These are phyloP conservation scores for Opisthograptis luteolata DNA, from an alignment of 2,888 invertebrate genomes.

Conservation along the genomic window DNA sequence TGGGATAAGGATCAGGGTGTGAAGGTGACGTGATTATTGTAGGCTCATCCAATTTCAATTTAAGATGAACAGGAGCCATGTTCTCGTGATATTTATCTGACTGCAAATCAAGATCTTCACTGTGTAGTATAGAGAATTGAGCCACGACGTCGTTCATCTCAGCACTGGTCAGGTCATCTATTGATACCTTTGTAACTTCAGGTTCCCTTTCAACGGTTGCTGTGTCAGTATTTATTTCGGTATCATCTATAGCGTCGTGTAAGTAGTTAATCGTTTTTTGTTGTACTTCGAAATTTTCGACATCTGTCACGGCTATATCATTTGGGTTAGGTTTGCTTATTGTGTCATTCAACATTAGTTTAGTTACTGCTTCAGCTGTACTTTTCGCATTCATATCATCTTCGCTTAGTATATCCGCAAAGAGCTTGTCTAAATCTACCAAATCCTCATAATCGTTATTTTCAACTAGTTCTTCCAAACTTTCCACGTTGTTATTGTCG, in stretches of 20 bases:
- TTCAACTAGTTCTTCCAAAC: conserved; percentile 27
- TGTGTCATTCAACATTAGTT: conserved; percentile 23
- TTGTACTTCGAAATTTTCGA: conserved; percentile 19
- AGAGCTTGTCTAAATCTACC: conserved; percentile 42
- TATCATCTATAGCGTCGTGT: conserved; percentile 54
- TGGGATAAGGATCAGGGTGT: conserved; percentile 61
- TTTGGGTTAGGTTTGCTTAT: conserved; percentile 33
- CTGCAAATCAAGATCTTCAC: conserved; percentile 47
- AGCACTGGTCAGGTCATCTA: conserved; percentile 46
- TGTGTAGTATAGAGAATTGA: conserved; percentile 49
- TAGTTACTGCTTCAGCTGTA: conserved; percentile 16
- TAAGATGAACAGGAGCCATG: conserved; percentile 47
- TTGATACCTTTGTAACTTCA: conserved; percentile 17
- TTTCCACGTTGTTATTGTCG: conserved; percentile 15
- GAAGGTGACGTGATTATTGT: conserved; percentile 59
- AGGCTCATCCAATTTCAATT: conserved; percentile 51
- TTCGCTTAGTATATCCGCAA: conserved; percentile 27
- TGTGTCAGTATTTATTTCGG: conserved; percentile 28
- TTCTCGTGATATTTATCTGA: conserved; percentile 43
- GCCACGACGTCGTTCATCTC: conserved; percentile 50
- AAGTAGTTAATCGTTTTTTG: conserved; percentile 39
- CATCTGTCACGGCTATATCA: conserved; percentile 26
- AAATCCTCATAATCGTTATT: conserved; percentile 31
- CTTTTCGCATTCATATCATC: conserved; percentile 26
- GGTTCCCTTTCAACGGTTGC: conserved; percentile 23